phyloP scores from a whole-genome alignment of 2,113 vertebrate species.

The Limanda limanda region DNA sequence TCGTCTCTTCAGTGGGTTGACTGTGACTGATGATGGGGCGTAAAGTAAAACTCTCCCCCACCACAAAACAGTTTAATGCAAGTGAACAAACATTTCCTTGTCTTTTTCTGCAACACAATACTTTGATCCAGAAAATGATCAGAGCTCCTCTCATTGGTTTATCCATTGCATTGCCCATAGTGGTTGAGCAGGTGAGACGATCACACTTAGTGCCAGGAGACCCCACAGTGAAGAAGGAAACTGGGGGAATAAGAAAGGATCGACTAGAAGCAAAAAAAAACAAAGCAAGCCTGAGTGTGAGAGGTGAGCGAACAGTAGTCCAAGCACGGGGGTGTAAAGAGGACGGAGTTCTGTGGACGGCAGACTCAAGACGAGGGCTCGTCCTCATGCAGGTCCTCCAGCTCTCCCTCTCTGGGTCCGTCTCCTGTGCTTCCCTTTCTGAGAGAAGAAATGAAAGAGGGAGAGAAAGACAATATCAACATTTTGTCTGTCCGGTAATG shows the following conservation, averaged over 20 bases:
- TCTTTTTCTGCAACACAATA: neutral
- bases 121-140: neutral
- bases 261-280: constrained; percentile 14
- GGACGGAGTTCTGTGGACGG: neutral
- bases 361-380: constrained; percentile 79
- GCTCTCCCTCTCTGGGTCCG: constrained; percentile 79
- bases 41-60: neutral
- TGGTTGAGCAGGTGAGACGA: neutral
- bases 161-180: neutral
- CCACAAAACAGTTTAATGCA: neutral
- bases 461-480: neutral
- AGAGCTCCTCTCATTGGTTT: neutral
- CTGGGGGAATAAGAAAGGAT: neutral
- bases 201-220: neutral
- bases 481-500: neutral
- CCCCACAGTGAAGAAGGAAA: neutral
- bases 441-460: neutral
- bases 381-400: constrained; percentile 84
- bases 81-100: neutral
- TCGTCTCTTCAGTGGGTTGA: neutral
- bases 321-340: constrained; percentile 7
- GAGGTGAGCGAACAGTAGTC: neutral
- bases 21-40: neutral
- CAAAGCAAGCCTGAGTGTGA: neutral
- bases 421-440: constrained; percentile 84